Percentiles rank a stretch among this genome's conserved stretches.
Evolutionary conservation across 2,888 invertebrate genomes (phyloP).

Genomic region (Limnephilus marmoratus): DNA sequence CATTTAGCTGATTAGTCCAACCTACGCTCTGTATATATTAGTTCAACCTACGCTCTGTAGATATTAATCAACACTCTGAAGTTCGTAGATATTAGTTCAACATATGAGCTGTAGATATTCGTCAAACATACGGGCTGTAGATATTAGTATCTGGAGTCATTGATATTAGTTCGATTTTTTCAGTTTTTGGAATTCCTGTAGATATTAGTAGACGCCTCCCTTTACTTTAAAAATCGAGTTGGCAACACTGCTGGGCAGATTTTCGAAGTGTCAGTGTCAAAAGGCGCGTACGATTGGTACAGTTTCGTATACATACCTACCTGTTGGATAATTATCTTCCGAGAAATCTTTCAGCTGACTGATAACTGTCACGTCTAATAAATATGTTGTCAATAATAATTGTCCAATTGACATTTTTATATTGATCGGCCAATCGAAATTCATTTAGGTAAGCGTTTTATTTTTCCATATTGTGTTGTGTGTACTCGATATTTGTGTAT

Average conservation of each 20-base stretch:
- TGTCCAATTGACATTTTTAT: constrained; percentile 43
- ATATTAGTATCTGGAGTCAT: no score
- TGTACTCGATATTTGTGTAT: constrained; percentile 56
- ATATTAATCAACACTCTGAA: no score
- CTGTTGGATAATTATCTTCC: constrained; percentile 33
- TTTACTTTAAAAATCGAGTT: background rate
- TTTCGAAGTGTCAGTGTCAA: constrained; percentile 21
- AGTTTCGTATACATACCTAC: constrained; percentile 33
- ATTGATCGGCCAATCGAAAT: constrained; percentile 47
- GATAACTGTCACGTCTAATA: constrained; percentile 48
- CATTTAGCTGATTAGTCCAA: no score
- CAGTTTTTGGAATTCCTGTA: no score
- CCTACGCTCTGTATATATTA: no score
- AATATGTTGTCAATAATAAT: constrained; percentile 43
- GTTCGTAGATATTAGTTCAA: no score
- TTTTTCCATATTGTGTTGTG: constrained; percentile 53
- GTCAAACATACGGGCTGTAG: no score
- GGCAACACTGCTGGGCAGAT: background rate
- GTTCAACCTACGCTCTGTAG: no score
- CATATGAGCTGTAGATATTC: no score
- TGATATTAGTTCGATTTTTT: no score
- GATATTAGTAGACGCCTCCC: no score
- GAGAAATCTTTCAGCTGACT: constrained; percentile 39
- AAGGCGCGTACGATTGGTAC: background rate
- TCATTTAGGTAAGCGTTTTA: constrained; percentile 52